Conservation (phyloP, 2,797 vertebrate genomes). For the Diceros bicornis region DNA sequence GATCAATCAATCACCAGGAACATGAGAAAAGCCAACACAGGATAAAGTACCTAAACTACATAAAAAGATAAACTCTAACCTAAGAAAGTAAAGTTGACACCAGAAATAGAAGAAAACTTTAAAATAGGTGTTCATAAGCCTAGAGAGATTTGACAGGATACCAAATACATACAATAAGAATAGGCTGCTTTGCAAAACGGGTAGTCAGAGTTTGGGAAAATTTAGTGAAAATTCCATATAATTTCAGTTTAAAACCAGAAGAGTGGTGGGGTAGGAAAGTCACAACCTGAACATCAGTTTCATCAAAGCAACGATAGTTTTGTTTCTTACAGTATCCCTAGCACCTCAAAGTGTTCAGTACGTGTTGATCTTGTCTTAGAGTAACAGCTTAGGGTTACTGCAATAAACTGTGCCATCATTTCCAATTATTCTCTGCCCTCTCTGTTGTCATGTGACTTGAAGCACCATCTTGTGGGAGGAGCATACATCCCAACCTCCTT, state of each 20-base stretch:
- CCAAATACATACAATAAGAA: neutral
- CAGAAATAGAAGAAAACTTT: neutral
- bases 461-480: neutral
- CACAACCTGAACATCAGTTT: neutral
- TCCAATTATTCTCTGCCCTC: neutral
- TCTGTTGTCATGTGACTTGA: neutral
- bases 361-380: neutral
- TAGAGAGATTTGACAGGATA: neutral
- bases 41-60: neutral
- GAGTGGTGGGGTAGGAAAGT: neutral
- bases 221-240: neutral
- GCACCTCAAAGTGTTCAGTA: neutral
- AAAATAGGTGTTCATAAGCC: neutral
- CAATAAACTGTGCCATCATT: neutral
- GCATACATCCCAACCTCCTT: neutral
- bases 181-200: neutral
- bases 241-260: constrained; percentile 9
- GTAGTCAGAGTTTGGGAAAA: neutral
- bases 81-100: neutral
- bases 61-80: neutral
- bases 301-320: neutral
- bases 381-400: neutral
- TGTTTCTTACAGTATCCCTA: neutral
- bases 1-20: neutral
- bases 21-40: neutral